Evolutionary conservation across 2,113 vertebrate genomes (phyloP), one percentile per base, ranked within the genome.

Genomic region (Hypanus sabinus): DNA sequence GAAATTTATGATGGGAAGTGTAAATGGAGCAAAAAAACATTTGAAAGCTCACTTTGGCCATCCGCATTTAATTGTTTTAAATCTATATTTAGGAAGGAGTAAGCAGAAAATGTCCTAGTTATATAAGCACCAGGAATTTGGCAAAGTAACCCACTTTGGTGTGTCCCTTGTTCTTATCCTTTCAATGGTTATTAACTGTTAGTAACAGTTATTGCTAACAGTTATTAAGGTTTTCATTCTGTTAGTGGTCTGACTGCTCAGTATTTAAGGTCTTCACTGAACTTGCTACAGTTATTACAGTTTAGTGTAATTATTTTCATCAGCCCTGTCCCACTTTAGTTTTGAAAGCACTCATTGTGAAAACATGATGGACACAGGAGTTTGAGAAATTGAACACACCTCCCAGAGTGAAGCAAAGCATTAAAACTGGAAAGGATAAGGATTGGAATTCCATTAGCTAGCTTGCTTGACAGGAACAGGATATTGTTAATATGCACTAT

Each of bases 231-330:
- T 90, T 90, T 90, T 90, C 60, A 90, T n/a, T 68, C 60, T 90
- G 30, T 90, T 90, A 90, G 16, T 65, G 85, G 85, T 62, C 55
- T 88, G 83, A 88, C 62, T 88, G 83, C 85, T 18, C 60, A 65
- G 85, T 65, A 36, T 90, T 90, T 90, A 90, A 90, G 85, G 60
- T 90, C 65, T 30, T 20, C 60, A 90, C 14, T 68, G 85, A 90
- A 65, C 85, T 33, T 90, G 85, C 85, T 90, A 33, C 85, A 20
- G 60, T 90, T 90, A 33, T 90, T 33, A 90, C 60, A 65, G 60
- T 90, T 90, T 90, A 65, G 85, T 90, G 85, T 90, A 90, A 90
- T 90, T 68, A 90, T 62, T 90, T 88, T 90, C 60, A 90, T 90
- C 85, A 90, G 16, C 62, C 33, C 85, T 90, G 12, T 90, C 27